These are phyloP conservation scores for Ariolimax columbianus DNA, from an alignment of 2,888 invertebrate genomes.

Conservation along the genomic window DNA sequence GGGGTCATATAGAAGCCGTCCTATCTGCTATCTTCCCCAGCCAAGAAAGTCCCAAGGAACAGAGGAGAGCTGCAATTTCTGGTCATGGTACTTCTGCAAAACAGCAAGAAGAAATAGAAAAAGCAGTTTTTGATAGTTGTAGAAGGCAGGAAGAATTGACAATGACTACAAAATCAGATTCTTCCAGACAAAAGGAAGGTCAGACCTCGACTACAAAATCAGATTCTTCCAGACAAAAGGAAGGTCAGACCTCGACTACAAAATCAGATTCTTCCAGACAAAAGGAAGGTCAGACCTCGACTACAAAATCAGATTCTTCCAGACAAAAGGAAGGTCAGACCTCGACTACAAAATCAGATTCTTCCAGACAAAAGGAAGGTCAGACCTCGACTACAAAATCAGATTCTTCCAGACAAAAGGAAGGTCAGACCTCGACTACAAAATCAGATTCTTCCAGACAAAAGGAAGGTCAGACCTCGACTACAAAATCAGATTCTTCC, in stretches of 20 bases:
- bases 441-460: neutral
- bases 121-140: neutral
- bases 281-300: neutral
- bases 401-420: neutral
- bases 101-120: neutral
- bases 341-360: neutral
- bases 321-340: neutral
- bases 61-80: neutral
- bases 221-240: neutral
- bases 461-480: no score
- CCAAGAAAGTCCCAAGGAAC: conserved; percentile 10
- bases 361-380: neutral
- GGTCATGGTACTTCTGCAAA: neutral
- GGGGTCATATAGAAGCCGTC: conserved; percentile 20
- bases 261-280: neutral
- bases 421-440: neutral
- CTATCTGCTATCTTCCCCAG: conserved; percentile 30
- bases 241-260: neutral
- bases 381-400: neutral
- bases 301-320: neutral
- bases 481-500: no score
- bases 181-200: no score
- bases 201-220: no score
- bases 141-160: neutral
- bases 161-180: no score